phyloP scores from a whole-genome alignment of 2,888 invertebrate species.

The Embidobia sp. region DNA sequence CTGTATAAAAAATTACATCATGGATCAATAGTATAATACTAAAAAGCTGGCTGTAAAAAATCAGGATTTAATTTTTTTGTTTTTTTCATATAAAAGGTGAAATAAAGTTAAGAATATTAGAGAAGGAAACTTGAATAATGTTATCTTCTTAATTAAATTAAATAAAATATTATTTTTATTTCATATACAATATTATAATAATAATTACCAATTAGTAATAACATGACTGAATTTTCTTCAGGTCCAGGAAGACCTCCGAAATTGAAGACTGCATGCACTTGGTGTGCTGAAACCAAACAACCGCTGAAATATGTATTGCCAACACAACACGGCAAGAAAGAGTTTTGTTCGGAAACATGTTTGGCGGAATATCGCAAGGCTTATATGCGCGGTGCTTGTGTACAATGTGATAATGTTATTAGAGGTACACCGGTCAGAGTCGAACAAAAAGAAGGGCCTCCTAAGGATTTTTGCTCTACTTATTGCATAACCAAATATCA shows the following conservation, averaged over 20 bases:
- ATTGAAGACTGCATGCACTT: constrained; percentile 88
- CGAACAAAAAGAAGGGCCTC: constrained; percentile 83
- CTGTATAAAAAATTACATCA: too few relatives aligned
- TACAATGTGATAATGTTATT: constrained; percentile 94
- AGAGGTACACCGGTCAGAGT: constrained; percentile 86
- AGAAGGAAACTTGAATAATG: too few relatives aligned
- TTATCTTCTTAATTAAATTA: not conserved
- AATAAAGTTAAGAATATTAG: too few relatives aligned
- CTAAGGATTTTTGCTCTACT: constrained; percentile 92
- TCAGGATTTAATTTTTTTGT: too few relatives aligned
- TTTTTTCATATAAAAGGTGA: too few relatives aligned
- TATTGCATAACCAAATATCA: constrained; percentile 93
- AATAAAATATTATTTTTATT: not conserved
- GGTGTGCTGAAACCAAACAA: constrained; percentile 92
- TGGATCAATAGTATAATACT: too few relatives aligned
- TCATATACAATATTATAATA: not conserved
- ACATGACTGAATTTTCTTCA: constrained; percentile 24
- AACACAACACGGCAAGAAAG: constrained; percentile 93
- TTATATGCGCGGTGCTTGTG: constrained; percentile 92
- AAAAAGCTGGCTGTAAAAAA: too few relatives aligned
- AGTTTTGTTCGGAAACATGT: constrained; percentile 95
- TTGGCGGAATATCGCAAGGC: constrained; percentile 94
- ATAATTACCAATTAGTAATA: not conserved
- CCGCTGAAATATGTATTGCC: constrained; percentile 93
- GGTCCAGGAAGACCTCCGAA: constrained; percentile 92